Base-by-base conservation (phyloP, 1,140 invertebrate genomes). In the Whitmania pigra region DNA sequence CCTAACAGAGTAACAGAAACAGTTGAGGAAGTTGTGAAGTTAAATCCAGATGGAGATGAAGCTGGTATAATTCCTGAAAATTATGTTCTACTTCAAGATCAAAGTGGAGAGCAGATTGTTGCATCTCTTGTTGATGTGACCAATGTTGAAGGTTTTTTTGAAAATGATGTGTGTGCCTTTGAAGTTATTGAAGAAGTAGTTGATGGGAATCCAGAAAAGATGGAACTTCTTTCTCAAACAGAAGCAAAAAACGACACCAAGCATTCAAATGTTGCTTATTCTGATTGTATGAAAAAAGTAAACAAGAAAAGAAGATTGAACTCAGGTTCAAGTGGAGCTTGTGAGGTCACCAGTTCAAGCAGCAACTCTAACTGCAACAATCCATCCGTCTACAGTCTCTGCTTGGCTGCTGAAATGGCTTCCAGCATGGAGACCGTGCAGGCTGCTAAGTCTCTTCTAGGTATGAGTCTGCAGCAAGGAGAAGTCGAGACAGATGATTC, bases 401-500 rank as follows among this genome's bases (percentile, higher is more conserved):
- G 57, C 57, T 13, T 63, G 22, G 57, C 57, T 25, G 57, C 57
- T 17, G 57, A 63, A 63, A 63, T 63, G 9, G 57, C 57, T 25
- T 63, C 57, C 57, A 63, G 57, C 57, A 63, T 63, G 57, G 57
- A 63, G 29, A 63, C 57, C 2, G 57, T 63, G 6, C 57, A 63
- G 22, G 57, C 57, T 25, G 57, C 57, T 31, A 63, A 63, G 57
- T 63, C 57, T 63, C 57, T 63, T 15, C 20, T 63, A 20, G 57
- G 57, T 31, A 63, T 63, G 57, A 63, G 57, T n/a, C 15, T 49
- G 43, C 43, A 49, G 15, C 57, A 63, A 31, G 57, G 57, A 63
- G 57, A 63, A 4, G 29, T 63, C 9, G 57, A 63, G 57, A 31
- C 22, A 2, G 57, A 25, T 7, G 57, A 63, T 20, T 25, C 22